Evolutionary conservation across 1,140 invertebrate genomes (phyloP), one percentile per base, ranked within the genome.

Genomic region (Lamellibrachia luymesi): DNA sequence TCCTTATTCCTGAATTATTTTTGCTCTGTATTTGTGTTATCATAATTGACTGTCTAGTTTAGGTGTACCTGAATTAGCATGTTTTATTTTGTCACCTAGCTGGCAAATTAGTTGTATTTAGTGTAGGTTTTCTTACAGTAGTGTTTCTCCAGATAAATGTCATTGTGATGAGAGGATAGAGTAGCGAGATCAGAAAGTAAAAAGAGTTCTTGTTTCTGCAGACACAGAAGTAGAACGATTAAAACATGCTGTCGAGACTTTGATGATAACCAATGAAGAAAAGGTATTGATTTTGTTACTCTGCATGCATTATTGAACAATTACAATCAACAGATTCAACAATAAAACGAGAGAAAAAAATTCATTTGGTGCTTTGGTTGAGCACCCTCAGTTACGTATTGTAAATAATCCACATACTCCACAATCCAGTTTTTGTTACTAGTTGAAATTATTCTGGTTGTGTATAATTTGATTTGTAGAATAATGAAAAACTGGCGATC

Each of bases 231-330:
- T 97, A 89, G 97, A 97, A 94, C 96, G 96, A 94, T 94, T 97
- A 91, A 97, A 96, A 94, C 95, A 95, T 93, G 96, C 96, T 80
- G 96, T 97, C 49, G 96, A 97, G 92, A 95, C 96, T 38, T 94
- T 97, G 90, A 97, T 97, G 95, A 95, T 95, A 22, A 96, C 97
- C 91, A 97, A 97, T 95, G 96, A 97, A 93, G 96, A 97, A 94
- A 97, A 97, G 95, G 96, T 97, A 80, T 22, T 80, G 93, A 91
- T 91, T n/a, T 90, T 56, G 27, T 93, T 90, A 90, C 64, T 49
- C n/a, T 93, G 49, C 25, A 92, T 93, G 92, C 52, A 80, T 80
- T 80, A 22, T 80, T 80, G 17, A 80, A 80, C 64, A 56, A 1
- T 56, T 49, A 51, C 90, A 51, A 22, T 25, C 91, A 56, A 38